A percentile compares a stretch with the other conserved stretches of the same genome.
Evolutionary conservation across 2,113 vertebrate genomes (phyloP).

Genomic region (Calyptomena viridis): DNA sequence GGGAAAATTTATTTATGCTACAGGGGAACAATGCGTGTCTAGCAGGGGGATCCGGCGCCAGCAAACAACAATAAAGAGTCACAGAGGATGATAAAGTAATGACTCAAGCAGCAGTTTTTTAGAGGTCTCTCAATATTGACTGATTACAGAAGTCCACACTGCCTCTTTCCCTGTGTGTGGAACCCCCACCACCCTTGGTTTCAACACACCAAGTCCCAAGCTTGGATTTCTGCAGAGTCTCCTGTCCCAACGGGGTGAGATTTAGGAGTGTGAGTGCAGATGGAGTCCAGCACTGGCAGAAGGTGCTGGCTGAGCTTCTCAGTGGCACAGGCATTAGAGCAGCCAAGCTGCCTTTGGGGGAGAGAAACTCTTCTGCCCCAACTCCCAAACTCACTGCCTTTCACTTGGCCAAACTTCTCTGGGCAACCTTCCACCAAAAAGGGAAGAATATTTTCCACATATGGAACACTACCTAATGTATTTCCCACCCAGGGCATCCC

Average conservation of each 20-base stretch:
- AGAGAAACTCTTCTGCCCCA: not conserved
- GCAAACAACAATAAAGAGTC: slow-evolving; percentile 64
- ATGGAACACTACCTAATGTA: accelerated
- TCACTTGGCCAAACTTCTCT: not conserved
- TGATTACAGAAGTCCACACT: not conserved
- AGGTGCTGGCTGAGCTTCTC: not conserved
- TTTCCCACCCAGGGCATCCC: not conserved
- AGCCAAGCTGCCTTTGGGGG: not conserved
- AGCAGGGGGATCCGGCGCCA: slow-evolving; percentile 47
- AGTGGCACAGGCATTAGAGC: not conserved
- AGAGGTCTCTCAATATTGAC: slow-evolving; percentile 17
- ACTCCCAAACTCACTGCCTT: not conserved
- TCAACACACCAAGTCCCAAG: not conserved
- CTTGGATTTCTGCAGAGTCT: not conserved
- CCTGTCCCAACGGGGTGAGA: not conserved
- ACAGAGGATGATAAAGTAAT: slow-evolving; percentile 18
- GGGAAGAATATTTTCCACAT: accelerated
- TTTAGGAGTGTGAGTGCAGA: not conserved
- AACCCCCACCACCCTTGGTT: not conserved
- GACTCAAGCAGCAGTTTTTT: slow-evolving; percentile 37
- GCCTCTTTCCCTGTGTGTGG: not conserved
- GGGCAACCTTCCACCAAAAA: not conserved
- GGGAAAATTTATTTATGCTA: slow-evolving; percentile 53
- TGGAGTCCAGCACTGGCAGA: not conserved
- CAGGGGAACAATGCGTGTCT: slow-evolving; percentile 60